Evolutionary conservation across 2,797 vertebrate species (phyloP).

Genomic region (Sternotherus odoratus): DNA sequence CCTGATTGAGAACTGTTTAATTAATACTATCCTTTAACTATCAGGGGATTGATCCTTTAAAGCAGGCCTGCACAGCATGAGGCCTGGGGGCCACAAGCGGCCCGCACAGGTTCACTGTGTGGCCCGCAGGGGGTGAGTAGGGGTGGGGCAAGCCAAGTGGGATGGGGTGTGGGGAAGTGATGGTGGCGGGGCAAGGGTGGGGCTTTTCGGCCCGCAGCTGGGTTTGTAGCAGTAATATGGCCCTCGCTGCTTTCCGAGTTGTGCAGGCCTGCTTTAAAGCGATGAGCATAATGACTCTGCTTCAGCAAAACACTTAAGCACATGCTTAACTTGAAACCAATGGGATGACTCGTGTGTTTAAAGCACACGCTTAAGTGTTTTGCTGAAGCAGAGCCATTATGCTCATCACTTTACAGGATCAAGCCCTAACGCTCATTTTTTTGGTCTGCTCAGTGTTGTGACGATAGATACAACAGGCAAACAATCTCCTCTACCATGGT

Average conservation of each 20-base stretch:
- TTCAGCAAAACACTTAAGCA: constrained; percentile 5
- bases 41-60: rapidly evolving
- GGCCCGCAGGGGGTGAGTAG: too few relatives aligned
- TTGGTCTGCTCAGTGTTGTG: background rate
- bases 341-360: background rate
- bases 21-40: constrained; percentile 25
- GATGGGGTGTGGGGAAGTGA: too few relatives aligned
- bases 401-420: background rate
- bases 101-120: too few relatives aligned
- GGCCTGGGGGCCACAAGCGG: too few relatives aligned
- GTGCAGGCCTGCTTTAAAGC: too few relatives aligned
- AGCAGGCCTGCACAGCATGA: too few relatives aligned
- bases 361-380: background rate
- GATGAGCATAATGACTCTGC: background rate
- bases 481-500: background rate
- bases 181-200: too few relatives aligned
- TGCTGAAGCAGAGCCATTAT: background rate
- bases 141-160: too few relatives aligned
- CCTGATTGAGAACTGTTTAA: background rate
- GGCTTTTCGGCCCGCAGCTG: too few relatives aligned
- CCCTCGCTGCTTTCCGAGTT: too few relatives aligned
- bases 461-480: background rate
- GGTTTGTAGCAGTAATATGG: too few relatives aligned
- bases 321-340: background rate
- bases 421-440: background rate